Percentiles rank a stretch among this genome's conserved stretches.
phyloP scores from a whole-genome alignment of 1,140 invertebrate genomes.

The Tetramorium parvispinum region DNA sequence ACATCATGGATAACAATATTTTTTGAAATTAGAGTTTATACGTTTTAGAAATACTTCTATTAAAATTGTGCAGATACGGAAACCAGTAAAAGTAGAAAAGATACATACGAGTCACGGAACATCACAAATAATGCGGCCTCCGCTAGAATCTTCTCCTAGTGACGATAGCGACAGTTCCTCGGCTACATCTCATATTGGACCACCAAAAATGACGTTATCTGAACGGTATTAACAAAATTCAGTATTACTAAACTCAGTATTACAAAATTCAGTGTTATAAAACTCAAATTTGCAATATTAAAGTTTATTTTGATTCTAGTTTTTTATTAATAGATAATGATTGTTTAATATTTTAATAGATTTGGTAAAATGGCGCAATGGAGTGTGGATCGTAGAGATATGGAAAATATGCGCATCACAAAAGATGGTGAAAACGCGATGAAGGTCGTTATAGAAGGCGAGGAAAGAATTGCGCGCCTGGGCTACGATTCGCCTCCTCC shows the following conservation, averaged over 20 bases:
- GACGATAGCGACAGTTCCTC: constrained; percentile 85
- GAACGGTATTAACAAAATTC: constrained; percentile 81
- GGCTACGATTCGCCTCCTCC: constrained; percentile 89
- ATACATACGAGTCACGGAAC: constrained; percentile 80
- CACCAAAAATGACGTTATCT: constrained; percentile 86
- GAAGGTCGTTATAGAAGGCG: constrained; percentile 91
- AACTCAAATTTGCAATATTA: background rate
- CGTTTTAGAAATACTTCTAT: background rate
- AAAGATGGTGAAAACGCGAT: constrained; percentile 89
- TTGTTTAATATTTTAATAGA: constrained; percentile 78
- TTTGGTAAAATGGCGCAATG: constrained; percentile 96
- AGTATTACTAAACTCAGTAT: too few species aligned
- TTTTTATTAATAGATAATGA: constrained; percentile 4
- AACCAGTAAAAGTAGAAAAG: constrained; percentile 84
- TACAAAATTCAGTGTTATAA: background rate
- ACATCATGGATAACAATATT: background rate
- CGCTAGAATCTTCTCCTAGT: constrained; percentile 83
- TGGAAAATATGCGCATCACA: constrained; percentile 94
- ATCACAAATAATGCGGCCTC: constrained; percentile 78
- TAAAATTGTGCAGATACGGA: constrained; percentile 81
- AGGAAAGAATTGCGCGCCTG: constrained; percentile 84
- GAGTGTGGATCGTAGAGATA: constrained; percentile 92
- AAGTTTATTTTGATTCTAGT: background rate
- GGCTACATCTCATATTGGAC: constrained; percentile 82
- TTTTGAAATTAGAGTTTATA: background rate